Percentiles rank a stretch among this genome's conserved stretches.
Evolutionary conservation across 2,888 invertebrate genomes (phyloP).

Genomic region (Epiperipatus broadwayi): DNA sequence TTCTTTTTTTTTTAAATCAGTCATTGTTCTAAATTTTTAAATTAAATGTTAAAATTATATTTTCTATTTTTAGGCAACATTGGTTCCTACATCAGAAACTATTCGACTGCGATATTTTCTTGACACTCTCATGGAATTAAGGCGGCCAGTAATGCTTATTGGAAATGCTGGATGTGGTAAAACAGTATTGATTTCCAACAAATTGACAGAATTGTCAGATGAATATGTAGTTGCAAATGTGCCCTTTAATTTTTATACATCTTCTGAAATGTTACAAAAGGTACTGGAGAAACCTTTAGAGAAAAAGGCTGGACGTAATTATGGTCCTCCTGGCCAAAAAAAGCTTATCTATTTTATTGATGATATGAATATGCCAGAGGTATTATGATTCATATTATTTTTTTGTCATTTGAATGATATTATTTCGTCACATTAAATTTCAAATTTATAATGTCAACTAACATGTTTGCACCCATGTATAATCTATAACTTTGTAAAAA

Average conservation of each 20-base stretch:
- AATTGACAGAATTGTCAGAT: constrained; percentile 54
- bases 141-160: constrained; percentile 81
- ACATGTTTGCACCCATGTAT: too few species aligned
- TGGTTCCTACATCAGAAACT: constrained; percentile 84
- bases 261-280: constrained; percentile 79
- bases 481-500: too few species aligned
- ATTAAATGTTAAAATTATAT: constrained; percentile 8
- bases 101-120: constrained; percentile 71
- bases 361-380: constrained; percentile 96
- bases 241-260: constrained; percentile 89
- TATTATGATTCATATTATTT: constrained; percentile 23
- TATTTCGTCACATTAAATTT: too few species aligned
- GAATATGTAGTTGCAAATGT: constrained; percentile 74
- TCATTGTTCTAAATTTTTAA: too few species aligned
- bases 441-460: too few species aligned
- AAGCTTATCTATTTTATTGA: constrained; percentile 84
- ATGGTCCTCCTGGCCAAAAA: constrained; percentile 84
- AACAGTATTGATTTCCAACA: constrained; percentile 73
- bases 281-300: constrained; percentile 82
- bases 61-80: constrained; percentile 43
- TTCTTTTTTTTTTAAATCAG: too few species aligned
- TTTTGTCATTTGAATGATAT: constrained; percentile 8
- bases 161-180: constrained; percentile 74
- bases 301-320: constrained; percentile 88
- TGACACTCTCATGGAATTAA: constrained; percentile 65